Evolutionary conservation across 2,888 invertebrate genomes (phyloP).

Genomic region (Sphinx pinastri): DNA sequence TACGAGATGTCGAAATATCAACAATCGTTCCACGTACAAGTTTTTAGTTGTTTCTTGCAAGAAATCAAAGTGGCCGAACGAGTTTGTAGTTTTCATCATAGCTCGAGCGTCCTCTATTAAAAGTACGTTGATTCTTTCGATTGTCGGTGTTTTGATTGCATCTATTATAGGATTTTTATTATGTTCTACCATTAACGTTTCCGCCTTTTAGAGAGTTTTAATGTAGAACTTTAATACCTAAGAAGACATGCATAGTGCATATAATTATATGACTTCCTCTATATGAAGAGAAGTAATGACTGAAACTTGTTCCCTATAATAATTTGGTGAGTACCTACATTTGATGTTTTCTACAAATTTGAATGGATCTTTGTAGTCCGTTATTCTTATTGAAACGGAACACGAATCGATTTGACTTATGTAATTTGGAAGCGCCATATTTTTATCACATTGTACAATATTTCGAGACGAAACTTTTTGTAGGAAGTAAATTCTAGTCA

Average conservation of each 20-base stretch:
- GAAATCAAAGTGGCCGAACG: slow-evolving; percentile 7
- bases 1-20: neutral
- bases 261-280: too few species aligned
- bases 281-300: too few species aligned
- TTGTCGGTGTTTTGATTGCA: slow-evolving; percentile 15
- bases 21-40: slow-evolving; percentile 9
- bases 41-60: slow-evolving; percentile 19
- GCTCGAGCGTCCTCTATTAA: slow-evolving; percentile 22
- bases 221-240: too few species aligned
- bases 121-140: slow-evolving; percentile 11
- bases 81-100: slow-evolving; percentile 25
- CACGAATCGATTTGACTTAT: neutral
- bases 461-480: slow-evolving; percentile 2
- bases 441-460: slow-evolving; percentile 9
- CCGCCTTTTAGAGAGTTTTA: neutral
- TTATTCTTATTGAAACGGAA: neutral
- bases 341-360: too few species aligned
- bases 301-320: too few species aligned
- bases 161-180: slow-evolving; percentile 17
- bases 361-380: too few species aligned
- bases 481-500: slow-evolving; percentile 2
- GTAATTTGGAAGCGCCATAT: slow-evolving; percentile 2
- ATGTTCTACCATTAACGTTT: neutral
- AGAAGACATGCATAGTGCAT: too few species aligned
- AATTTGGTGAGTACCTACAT: too few species aligned